Percentiles rank a stretch among this genome's conserved stretches.
phyloP scores from a whole-genome alignment of 2,888 invertebrate genomes.

The Sepiola atlantica region DNA sequence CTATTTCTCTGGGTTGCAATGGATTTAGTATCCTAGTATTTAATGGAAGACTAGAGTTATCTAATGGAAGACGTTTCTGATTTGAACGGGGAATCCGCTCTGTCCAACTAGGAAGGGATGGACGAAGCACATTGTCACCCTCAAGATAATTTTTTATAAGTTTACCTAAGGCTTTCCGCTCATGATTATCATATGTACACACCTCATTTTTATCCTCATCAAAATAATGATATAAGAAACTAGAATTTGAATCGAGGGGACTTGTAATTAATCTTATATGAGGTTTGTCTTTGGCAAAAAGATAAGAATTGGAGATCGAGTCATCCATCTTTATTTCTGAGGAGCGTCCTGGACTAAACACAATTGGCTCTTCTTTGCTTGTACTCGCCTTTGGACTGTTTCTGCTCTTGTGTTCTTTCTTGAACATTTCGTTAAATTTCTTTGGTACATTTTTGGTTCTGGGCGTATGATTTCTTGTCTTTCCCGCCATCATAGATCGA shows the following conservation, averaged over 20 bases:
- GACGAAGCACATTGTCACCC: neutral
- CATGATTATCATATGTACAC: neutral
- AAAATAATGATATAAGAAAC: neutral
- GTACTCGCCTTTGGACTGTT: neutral
- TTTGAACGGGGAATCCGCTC: neutral
- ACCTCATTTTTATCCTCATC: neutral
- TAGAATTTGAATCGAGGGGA: neutral
- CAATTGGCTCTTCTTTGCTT: neutral
- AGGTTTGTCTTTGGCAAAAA: neutral
- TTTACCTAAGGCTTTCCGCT: too few relatives aligned
- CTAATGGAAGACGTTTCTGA: neutral
- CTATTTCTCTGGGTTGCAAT: neutral
- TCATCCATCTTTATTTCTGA: neutral
- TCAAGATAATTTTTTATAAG: too few relatives aligned
- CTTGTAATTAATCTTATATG: too few relatives aligned
- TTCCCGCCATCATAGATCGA: neutral
- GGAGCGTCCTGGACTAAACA: neutral
- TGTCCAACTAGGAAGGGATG: neutral
- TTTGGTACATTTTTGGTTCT: neutral
- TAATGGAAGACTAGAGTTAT: neutral
- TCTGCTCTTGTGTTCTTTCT: too few relatives aligned
- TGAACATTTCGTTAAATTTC: too few relatives aligned
- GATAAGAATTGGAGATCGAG: neutral
- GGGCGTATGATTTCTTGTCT: neutral
- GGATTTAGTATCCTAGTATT: neutral